Evolutionary conservation across 2,113 vertebrate genomes (phyloP).

Genomic region (Dipodomys ordii): DNA sequence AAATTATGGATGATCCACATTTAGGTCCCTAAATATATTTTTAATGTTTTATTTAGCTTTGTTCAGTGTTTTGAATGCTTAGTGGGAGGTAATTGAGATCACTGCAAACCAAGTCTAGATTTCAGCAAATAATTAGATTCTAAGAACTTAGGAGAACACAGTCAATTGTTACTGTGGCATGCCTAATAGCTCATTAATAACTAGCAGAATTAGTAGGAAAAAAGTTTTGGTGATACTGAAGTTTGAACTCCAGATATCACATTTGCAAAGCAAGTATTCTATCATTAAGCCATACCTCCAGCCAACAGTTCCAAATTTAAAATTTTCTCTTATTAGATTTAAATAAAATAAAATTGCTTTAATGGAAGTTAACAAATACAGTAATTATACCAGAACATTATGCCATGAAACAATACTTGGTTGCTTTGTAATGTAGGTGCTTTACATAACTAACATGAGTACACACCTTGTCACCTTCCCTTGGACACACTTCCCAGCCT

Average conservation of each 20-base stretch:
- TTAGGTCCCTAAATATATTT: constrained; percentile 16
- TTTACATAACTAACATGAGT: not conserved
- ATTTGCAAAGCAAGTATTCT: no score
- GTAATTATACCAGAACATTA: not conserved
- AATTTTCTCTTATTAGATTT: not conserved
- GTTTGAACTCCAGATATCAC: no score
- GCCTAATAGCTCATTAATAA: not conserved
- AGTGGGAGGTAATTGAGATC: constrained; percentile 30
- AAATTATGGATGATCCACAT: constrained; percentile 50
- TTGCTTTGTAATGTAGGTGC: not conserved
- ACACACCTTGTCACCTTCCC: not conserved
- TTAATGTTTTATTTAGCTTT: constrained; percentile 36
- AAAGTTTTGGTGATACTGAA: not conserved
- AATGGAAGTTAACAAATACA: not conserved
- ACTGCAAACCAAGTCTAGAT: constrained; percentile 34
- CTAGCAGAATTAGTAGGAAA: constrained; percentile 24
- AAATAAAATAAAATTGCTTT: not conserved
- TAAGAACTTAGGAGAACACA: not conserved
- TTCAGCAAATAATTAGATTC: not conserved
- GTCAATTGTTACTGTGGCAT: not conserved
- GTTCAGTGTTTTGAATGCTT: not conserved
- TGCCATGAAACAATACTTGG: not conserved
- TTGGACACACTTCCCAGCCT: not conserved
- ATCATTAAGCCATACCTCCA: not conserved
- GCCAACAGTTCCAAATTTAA: constrained; percentile 1